Percentiles rank a stretch among this genome's conserved stretches.
Evolutionary conservation across 2,797 vertebrate species (phyloP).

Genomic region (Parotocinclus haroldoi): DNA sequence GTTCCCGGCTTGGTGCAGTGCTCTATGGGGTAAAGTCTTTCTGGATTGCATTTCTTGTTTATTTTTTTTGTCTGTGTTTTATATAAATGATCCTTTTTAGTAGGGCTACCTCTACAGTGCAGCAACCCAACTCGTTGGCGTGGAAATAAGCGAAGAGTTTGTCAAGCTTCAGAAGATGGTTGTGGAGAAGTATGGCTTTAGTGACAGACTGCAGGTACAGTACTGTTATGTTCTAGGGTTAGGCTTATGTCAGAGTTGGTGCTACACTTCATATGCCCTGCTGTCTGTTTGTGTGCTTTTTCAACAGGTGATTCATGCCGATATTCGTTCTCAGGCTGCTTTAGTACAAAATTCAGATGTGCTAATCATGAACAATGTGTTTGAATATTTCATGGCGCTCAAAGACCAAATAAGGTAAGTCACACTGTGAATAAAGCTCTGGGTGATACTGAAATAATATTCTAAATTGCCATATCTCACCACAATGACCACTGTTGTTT

Average conservation of each 20-base stretch:
- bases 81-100: constrained; percentile 41
- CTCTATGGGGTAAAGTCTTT: constrained; percentile 81
- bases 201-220: constrained; percentile 82
- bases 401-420: constrained; percentile 80
- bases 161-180: constrained; percentile 81
- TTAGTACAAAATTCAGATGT: constrained; percentile 84
- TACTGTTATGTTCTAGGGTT: constrained; percentile 7
- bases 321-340: constrained; percentile 76
- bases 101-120: constrained; percentile 88
- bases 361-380: constrained; percentile 93
- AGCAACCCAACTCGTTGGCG: constrained; percentile 76
- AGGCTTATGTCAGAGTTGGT: too few relatives aligned
- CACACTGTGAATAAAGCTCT: not conserved
- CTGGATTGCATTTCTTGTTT: not conserved
- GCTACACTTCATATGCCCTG: too few relatives aligned
- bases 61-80: not conserved
- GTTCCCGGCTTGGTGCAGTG: constrained; percentile 88
- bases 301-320: constrained; percentile 80
- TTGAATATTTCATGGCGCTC: constrained; percentile 89
- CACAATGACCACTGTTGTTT: too few relatives aligned
- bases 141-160: constrained; percentile 89
- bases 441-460: not conserved
- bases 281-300: not conserved
- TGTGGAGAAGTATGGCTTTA: constrained; percentile 80
- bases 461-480: not conserved